A percentile compares a stretch with the other conserved stretches of the same genome.
Conservation (phyloP, 2,113 vertebrate genomes). For the Calypte anna region DNA sequence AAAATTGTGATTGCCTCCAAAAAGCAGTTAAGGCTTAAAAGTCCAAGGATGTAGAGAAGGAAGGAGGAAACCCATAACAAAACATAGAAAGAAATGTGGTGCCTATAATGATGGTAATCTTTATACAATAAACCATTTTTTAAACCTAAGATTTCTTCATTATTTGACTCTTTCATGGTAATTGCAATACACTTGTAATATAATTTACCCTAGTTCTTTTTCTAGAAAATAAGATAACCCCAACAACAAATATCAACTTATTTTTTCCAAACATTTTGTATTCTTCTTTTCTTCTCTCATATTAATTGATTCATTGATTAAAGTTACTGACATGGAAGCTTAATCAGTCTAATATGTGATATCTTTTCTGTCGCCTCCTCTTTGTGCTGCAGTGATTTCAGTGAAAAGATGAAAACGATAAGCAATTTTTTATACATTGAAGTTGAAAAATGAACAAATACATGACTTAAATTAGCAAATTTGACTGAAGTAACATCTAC, state of each 20-base stretch:
- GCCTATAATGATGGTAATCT: not conserved
- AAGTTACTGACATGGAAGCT: constrained; percentile 6
- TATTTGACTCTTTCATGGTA: not conserved
- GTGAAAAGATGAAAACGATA: not conserved
- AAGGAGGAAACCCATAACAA: not conserved
- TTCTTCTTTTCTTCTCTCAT: not conserved
- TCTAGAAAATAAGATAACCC: not conserved
- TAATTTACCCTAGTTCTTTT: not conserved
- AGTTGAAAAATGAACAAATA: constrained; percentile 18
- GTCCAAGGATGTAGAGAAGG: not conserved
- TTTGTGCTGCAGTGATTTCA: not conserved
- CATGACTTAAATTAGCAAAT: not conserved
- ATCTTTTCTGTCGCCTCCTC: not conserved
- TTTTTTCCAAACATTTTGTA: not conserved
- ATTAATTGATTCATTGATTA: constrained; percentile 35
- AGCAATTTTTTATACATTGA: not conserved
- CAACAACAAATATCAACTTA: not conserved
- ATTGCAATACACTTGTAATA: not conserved
- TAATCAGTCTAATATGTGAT: not conserved
- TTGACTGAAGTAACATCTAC: not conserved
- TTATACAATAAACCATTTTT: not conserved
- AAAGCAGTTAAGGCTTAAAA: not conserved
- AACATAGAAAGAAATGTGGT: not conserved
- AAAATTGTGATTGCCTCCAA: not conserved
- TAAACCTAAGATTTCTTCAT: not conserved